Conservation (phyloP, 2,113 vertebrate species). For the Nicator chloris region DNA sequence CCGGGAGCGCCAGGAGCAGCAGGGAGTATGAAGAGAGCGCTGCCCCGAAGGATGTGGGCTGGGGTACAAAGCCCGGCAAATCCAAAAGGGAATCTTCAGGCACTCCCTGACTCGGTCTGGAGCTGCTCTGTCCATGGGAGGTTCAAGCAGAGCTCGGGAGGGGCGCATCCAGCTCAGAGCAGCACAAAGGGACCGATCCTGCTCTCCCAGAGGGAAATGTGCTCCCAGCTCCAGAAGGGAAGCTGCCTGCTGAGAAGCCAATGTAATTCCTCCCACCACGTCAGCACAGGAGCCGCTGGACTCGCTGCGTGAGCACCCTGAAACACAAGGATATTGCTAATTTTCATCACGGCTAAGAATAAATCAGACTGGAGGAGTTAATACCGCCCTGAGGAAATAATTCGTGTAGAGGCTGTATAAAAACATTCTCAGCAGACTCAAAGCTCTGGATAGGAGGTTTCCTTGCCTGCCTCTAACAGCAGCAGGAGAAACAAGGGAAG, state of each 20-base stretch:
- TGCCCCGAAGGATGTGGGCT: neutral
- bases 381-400: neutral
- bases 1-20: neutral
- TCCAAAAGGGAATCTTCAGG: neutral
- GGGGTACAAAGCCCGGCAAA: neutral
- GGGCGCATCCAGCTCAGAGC: fast-evolving
- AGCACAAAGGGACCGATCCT: neutral
- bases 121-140: neutral
- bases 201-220: fast-evolving
- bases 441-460: neutral
- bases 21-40: neutral
- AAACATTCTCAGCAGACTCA: neutral
- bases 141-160: neutral
- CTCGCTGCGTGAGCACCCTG: neutral
- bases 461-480: neutral
- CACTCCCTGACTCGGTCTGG: neutral
- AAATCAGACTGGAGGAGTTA: neutral
- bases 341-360: neutral
- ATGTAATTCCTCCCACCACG: fast-evolving
- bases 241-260: neutral
- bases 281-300: neutral
- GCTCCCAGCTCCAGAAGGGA: neutral
- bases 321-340: neutral
- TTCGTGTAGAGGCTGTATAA: neutral
- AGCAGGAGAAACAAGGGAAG: neutral